Base-by-base conservation (phyloP, 2,888 invertebrate species). In the Eilema depressum region DNA sequence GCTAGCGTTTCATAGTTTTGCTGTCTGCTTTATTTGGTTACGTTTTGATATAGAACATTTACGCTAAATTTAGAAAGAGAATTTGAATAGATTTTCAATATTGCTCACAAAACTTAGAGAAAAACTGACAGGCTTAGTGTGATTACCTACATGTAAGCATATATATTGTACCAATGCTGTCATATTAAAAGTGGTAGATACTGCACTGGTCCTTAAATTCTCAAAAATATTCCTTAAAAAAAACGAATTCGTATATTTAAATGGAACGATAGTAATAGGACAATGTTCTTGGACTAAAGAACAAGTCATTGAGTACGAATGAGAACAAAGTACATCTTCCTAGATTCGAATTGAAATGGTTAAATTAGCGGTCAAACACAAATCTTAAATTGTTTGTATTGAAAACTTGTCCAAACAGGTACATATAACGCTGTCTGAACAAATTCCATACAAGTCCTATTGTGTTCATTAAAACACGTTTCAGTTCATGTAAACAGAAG, bases 11-110 rank as follows among this genome's bases (percentile, higher is more conserved):
- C 67, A 66, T 71, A 79, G 79, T 76, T 92, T 85, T 71, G 78
- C 74, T 70, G 71, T 77, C 73, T 74, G 78, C 78, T 82, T 79
- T 83, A 81, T 77, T 79, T 77, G 70, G 73, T 73, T 77, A 66
- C 69, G 61, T 72, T 79, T 74, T 74, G 74, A 20, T 66, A 56
- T 63, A 30, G n/a, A 61, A 61, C n/a, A 10, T 17, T 30, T 33
- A 53, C 17, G 65, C 70, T 72, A 68, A 71, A 73, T 63, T 71
- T 74, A 60, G 63, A 64, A 71, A 65, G 62, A 69, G 64, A 17
- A 65, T 17, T 70, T 26, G 26, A 14, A 59, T 67, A 25, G 37
- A 20, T 53, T 41, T 41, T 41, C 8, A 63, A 41, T 63, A 41
- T 41, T 41, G 20, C 41, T 59, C 7, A 59, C 59, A 11, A 59